Evolutionary conservation across 2,113 vertebrate genomes (phyloP), one percentile per base, ranked within the genome.

Genomic region (Datnioides undecimradiatus): DNA sequence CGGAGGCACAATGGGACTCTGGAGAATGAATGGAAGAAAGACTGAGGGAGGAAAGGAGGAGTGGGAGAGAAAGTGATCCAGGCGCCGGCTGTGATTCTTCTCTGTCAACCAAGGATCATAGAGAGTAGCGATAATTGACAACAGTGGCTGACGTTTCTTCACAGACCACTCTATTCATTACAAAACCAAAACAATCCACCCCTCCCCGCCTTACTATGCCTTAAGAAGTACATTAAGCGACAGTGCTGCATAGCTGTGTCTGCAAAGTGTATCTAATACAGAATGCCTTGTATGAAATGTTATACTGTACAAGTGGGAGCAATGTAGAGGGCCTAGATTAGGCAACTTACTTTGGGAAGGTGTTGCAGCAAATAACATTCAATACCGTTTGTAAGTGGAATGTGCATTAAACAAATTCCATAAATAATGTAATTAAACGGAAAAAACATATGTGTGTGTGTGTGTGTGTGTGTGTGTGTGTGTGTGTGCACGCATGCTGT

Each of bases 41-140:
- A 51, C 54, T 0, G 65, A 85, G 85, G 77, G 85, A 87, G 84
- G 79, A 85, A 85, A 88, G 84, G 86, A 38, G 83, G 82, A 72
- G 85, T 6, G 75, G 87, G 75, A 68, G 82, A 88, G 84, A 89
- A 88, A 87, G 78, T 27, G 79, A 90, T 87, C 86, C 68, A 60
- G 90, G 77, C 82, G 76, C 76, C 85, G 45, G 87, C 89, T 91
- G 83, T 51, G 89, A 86, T 88, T 83, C 89, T 75, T 88, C 84
- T 82, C 87, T 49, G 82, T 89, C 87, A 85, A 83, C 66, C 67
- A 10, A 2, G 73, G 83, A 88, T 90, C 90, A 76, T 87, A 81
- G 62, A 88, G 73, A 89, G 73, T 52, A 43, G 87, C 70, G 81
- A 84, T 87, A 90, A 92, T 78, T 90, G 88, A 93, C 82, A 90